Evolutionary conservation across 2,797 vertebrate species (phyloP).

Genomic region (Threskiornis aethiopicus): DNA sequence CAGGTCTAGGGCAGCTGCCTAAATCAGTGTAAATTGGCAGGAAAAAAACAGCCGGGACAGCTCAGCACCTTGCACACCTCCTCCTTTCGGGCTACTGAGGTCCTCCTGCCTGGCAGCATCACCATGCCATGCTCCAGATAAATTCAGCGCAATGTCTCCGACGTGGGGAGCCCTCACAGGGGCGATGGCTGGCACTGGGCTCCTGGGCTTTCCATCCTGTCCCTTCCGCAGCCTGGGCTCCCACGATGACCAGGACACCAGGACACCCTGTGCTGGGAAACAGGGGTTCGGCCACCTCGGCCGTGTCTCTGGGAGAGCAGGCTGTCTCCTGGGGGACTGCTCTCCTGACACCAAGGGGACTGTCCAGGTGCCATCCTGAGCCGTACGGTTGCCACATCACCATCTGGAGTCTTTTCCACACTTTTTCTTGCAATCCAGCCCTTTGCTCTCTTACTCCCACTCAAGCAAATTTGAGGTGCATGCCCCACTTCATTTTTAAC

Average conservation of each 20-base stretch:
- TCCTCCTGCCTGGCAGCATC: accelerated
- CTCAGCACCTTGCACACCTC: neutral
- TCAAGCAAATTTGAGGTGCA: neutral
- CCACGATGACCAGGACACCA: neutral
- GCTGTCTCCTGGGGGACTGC: neutral
- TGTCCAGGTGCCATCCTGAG: neutral
- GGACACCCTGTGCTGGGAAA: neutral
- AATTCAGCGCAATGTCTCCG: accelerated
- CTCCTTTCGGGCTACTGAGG: neutral
- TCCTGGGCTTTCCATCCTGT: neutral
- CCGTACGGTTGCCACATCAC: accelerated
- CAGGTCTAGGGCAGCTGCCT: neutral
- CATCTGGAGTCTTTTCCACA: neutral
- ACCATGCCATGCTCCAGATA: accelerated
- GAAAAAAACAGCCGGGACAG: neutral
- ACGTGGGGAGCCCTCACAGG: neutral
- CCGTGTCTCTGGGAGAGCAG: neutral
- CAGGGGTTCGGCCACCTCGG: accelerated
- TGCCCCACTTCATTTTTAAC: neutral
- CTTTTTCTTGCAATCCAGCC: neutral
- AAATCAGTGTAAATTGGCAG: accelerated
- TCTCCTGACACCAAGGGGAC: neutral
- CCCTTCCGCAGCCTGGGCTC: neutral
- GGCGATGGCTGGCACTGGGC: neutral
- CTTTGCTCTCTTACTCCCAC: neutral